Evolutionary conservation across 2,888 invertebrate species (phyloP).

Genomic region (Carabus problematicus): DNA sequence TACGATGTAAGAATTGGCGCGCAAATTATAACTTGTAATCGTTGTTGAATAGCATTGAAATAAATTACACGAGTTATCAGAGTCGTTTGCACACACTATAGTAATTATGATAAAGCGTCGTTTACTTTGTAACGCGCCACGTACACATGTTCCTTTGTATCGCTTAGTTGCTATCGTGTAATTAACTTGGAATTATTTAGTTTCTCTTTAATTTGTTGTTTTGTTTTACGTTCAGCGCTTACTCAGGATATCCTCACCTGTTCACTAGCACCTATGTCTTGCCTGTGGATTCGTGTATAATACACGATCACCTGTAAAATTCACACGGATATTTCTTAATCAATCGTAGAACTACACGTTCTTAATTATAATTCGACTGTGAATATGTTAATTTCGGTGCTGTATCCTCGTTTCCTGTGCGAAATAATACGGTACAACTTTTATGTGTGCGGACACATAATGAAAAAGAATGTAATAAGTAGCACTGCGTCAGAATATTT

Average conservation of each 20-base stretch:
- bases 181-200: slow-evolving; percentile 35
- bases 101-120: slow-evolving; percentile 21
- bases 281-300: slow-evolving; percentile 7
- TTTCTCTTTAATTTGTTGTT: slow-evolving; percentile 31
- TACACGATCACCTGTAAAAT: slow-evolving; percentile 26
- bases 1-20: background rate
- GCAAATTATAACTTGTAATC: slow-evolving; percentile 14
- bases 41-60: slow-evolving; percentile 13
- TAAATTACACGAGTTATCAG: too few relatives aligned
- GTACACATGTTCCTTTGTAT: slow-evolving; percentile 31
- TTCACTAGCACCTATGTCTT: too few relatives aligned
- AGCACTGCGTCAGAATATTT: too few relatives aligned
- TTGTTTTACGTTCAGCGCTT: slow-evolving; percentile 23
- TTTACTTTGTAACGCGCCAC: background rate
- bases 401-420: slow-evolving; percentile 15
- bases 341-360: slow-evolving; percentile 18
- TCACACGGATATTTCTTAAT: slow-evolving; percentile 34
- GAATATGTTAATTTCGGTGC: slow-evolving; percentile 12
- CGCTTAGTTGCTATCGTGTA: slow-evolving; percentile 37
- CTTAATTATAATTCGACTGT: slow-evolving; percentile 29
- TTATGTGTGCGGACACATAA: too few relatives aligned
- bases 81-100: background rate
- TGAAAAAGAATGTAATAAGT: too few relatives aligned
- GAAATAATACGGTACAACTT: too few relatives aligned
- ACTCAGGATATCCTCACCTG: slow-evolving; percentile 26